Conservation (phyloP, 1,140 invertebrate species). For the Bombus superbus region DNA sequence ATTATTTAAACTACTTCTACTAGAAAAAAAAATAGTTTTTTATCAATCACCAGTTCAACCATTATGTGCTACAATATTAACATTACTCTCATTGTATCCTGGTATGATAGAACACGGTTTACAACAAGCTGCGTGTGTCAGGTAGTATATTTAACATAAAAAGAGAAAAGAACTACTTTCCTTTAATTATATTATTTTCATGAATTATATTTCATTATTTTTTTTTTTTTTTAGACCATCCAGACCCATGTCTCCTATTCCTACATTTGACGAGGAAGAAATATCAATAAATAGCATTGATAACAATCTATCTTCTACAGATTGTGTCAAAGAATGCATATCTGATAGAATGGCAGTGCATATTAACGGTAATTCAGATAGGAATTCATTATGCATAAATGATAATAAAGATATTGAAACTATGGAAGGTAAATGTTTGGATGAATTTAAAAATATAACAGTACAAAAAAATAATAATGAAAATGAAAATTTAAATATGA, state of each 20-base stretch:
- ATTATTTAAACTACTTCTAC: conserved; percentile 95
- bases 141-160: conserved; percentile 82
- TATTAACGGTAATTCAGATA: conserved; percentile 63
- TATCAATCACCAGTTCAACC: conserved; percentile 96
- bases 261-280: conserved; percentile 85
- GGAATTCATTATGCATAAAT: conserved; percentile 69
- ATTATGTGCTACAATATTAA: conserved; percentile 93
- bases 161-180: neutral
- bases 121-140: conserved; percentile 91
- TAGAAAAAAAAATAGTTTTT: conserved; percentile 96
- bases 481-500: conserved; percentile 64
- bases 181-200: neutral
- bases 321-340: conserved; percentile 73
- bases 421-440: conserved; percentile 79
- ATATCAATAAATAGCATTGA: conserved; percentile 74
- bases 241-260: conserved; percentile 91
- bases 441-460: conserved; percentile 61
- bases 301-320: conserved; percentile 72
- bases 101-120: conserved; percentile 95
- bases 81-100: conserved; percentile 95
- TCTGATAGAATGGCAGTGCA: conserved; percentile 55
- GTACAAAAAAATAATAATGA: conserved; percentile 69
- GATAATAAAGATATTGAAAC: conserved; percentile 80
- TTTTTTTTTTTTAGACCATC: conserved; percentile 85
- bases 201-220: conserved; percentile 9